Base-by-base conservation (phyloP, 2,797 vertebrate genomes). In the Tiaroga cobitis region DNA sequence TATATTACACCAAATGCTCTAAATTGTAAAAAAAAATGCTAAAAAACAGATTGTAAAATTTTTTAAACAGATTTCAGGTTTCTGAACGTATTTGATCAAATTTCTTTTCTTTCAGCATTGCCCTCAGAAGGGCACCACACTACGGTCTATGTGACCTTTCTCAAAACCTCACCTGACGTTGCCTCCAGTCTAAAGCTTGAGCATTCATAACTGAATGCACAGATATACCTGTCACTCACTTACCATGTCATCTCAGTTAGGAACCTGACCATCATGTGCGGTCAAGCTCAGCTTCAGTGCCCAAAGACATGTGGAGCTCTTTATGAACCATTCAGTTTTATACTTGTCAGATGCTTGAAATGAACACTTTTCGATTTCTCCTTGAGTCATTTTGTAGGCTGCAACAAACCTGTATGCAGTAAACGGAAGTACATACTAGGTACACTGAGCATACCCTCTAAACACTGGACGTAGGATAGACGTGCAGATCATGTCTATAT, bases 181-280 rank as follows among this genome's bases (percentile, higher is more conserved):
- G 19, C 77, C 46, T 29, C 19, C 19, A 16, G 26, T 49, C 70
- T 24, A 37, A 75, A 39, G 32, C 43, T 46, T 21, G 61, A 26
- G 29, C 29, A 26, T 85, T 85, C 26, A 29, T 67, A 41, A 54
- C 70, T 24, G 56, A 56, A 54, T 54, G 69, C 84, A 41, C 84
- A 39, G 24, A 13, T 51, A 26, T 67, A 85, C 59, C 70, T 56
- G 59, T 81, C 84, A 65, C 24, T 86, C 72, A 86, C 9, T 68
- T 67, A 65, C 59, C 46, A 59, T 86, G 79, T 86, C 79, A 81
- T 51, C 32, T 81, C 15, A 49, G 34, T 75, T 37, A 59, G 79
- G 15, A 68, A 51, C 18, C 29, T 76, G 84, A 76, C 84, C 41
- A 67, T 86, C 84, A 86, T 65, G 84, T 70, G 76, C 69, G 16